Evolutionary conservation across 2,113 vertebrate species (phyloP).

Genomic region (Oplegnathus fasciatus): DNA sequence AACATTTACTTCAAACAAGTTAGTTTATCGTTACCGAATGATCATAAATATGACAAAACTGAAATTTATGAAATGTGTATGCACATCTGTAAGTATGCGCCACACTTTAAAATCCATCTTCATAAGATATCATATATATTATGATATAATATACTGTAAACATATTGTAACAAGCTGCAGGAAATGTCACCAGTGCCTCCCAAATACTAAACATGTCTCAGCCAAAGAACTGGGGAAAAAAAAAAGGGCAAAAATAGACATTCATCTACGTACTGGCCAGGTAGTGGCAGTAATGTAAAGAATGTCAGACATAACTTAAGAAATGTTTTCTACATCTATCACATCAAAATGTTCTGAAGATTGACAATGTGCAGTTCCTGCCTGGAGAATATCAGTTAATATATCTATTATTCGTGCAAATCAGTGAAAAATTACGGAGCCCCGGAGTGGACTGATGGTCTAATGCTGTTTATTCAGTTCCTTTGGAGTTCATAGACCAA

Average conservation of each 20-base stretch:
- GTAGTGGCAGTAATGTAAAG: slow-evolving; percentile 17
- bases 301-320: background rate
- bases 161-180: no score
- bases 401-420: no score
- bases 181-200: slow-evolving; percentile 40
- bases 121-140: slow-evolving; percentile 14
- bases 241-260: background rate
- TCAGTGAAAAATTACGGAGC: no score
- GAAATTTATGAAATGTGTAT: no score
- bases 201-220: slow-evolving; percentile 7
- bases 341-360: no score
- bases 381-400: no score
- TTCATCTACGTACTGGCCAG: slow-evolving; percentile 16
- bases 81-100: background rate
- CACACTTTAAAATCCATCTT: background rate
- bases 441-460: no score
- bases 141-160: no score
- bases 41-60: background rate
- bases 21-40: background rate
- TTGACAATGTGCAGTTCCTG: no score
- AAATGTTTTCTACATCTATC: background rate
- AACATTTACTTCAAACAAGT: background rate
- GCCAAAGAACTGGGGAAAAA: background rate
- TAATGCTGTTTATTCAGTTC: no score
- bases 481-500: no score